phyloP scores from a whole-genome alignment of 1,140 invertebrate genomes.

The Nilaparvata lugens region DNA sequence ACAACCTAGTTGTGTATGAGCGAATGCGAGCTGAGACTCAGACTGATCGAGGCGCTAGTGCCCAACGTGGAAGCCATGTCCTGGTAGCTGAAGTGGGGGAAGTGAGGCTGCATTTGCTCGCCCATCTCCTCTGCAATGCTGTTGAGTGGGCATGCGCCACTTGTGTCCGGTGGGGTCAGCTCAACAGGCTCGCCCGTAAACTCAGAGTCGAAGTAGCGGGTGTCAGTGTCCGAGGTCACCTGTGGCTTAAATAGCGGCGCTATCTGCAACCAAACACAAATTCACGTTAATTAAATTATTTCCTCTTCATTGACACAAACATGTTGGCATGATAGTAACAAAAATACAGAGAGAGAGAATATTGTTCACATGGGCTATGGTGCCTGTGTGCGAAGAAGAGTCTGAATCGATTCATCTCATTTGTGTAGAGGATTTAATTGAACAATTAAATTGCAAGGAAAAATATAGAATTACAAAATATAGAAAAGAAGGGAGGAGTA shows the following conservation, averaged over 20 bases:
- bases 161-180: conserved; percentile 82
- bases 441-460: background rate
- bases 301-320: background rate
- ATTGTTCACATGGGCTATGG: too few relatives aligned
- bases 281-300: background rate
- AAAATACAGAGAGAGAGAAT: too few relatives aligned
- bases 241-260: conserved; percentile 91
- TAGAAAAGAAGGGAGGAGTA: too few relatives aligned
- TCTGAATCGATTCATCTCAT: too few relatives aligned
- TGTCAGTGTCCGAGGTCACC: conserved; percentile 93
- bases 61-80: conserved; percentile 23
- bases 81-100: conserved; percentile 58
- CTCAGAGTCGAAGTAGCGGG: conserved; percentile 93
- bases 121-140: conserved; percentile 56
- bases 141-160: conserved; percentile 46
- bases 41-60: conserved; percentile 16
- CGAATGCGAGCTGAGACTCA: conserved; percentile 21
- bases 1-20: conserved; percentile 20
- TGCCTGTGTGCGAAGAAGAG: too few relatives aligned
- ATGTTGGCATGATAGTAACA: background rate
- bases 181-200: conserved; percentile 97
- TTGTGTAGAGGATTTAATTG: background rate
- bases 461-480: too few relatives aligned
- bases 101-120: conserved; percentile 47
- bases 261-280: conserved; percentile 42